A percentile compares a stretch with the other conserved stretches of the same genome.
Conservation (phyloP, 2,888 invertebrate genomes). For the Maniola hyperantus region DNA sequence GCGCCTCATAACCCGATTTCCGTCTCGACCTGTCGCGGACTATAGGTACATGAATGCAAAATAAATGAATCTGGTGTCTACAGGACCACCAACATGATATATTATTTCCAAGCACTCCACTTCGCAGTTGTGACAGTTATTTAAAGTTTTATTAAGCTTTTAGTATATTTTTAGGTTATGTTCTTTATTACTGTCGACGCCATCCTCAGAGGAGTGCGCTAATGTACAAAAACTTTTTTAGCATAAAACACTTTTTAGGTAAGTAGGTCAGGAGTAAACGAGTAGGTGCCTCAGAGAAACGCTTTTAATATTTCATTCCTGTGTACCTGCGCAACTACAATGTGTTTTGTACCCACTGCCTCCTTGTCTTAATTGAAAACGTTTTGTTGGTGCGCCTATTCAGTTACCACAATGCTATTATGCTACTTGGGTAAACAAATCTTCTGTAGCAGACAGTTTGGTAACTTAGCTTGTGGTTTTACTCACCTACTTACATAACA, state of each 20-base stretch:
- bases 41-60: too few relatives aligned
- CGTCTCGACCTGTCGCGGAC: too few relatives aligned
- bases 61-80: too few relatives aligned
- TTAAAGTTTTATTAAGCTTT: not conserved
- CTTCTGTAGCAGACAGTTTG: conserved; percentile 10
- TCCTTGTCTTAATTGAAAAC: conserved; percentile 46
- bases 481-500: not conserved
- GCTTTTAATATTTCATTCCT: conserved; percentile 57
- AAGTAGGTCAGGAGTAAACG: conserved; percentile 38
- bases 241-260: conserved; percentile 36
- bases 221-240: conserved; percentile 29
- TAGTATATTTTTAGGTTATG: not conserved
- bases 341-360: conserved; percentile 36
- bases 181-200: conserved; percentile 2
- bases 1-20: too few relatives aligned
- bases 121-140: not conserved
- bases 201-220: not conserved
- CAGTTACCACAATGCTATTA: conserved; percentile 26
- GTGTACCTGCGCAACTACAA: conserved; percentile 38
- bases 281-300: conserved; percentile 24
- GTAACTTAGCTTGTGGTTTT: not conserved
- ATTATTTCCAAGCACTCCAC: too few relatives aligned
- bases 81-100: too few relatives aligned
- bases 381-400: conserved; percentile 37
- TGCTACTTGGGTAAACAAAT: conserved; percentile 17